phyloP scores from a whole-genome alignment of 2,888 invertebrate genomes.

The Himalopsyche kuldschensis region DNA sequence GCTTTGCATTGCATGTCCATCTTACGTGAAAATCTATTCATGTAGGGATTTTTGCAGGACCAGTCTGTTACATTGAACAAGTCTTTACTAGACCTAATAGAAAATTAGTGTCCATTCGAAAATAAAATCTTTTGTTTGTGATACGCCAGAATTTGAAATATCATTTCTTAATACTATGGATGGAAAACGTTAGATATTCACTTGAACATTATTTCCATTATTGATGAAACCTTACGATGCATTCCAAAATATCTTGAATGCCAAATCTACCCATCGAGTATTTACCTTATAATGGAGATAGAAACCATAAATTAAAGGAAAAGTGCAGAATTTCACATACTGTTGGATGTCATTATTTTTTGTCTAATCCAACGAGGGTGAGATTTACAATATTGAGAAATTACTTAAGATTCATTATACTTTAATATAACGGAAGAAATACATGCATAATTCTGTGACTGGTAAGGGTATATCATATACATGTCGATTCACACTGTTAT shows the following conservation, averaged over 20 bases:
- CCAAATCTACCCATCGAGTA: background rate
- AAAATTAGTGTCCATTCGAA: background rate
- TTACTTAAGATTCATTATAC: background rate
- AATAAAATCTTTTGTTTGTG: background rate
- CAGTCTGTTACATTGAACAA: background rate
- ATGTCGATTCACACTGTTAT: too few relatives aligned
- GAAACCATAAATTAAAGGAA: background rate
- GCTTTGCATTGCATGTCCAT: background rate
- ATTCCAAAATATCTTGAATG: background rate
- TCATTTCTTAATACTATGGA: background rate
- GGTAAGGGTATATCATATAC: background rate
- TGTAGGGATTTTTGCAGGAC: background rate
- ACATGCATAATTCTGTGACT: too few relatives aligned
- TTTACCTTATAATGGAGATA: background rate
- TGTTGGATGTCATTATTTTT: background rate
- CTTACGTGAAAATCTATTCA: background rate
- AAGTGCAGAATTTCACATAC: background rate
- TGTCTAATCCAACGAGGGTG: background rate
- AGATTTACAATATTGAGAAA: background rate
- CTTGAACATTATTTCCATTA: background rate
- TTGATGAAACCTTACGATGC: background rate
- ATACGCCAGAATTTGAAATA: background rate
- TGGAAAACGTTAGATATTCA: background rate
- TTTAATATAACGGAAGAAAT: too few relatives aligned
- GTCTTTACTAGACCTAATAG: background rate